Base-by-base conservation (phyloP, 1,140 invertebrate genomes). In the Trachymyrmex cornetzi region DNA sequence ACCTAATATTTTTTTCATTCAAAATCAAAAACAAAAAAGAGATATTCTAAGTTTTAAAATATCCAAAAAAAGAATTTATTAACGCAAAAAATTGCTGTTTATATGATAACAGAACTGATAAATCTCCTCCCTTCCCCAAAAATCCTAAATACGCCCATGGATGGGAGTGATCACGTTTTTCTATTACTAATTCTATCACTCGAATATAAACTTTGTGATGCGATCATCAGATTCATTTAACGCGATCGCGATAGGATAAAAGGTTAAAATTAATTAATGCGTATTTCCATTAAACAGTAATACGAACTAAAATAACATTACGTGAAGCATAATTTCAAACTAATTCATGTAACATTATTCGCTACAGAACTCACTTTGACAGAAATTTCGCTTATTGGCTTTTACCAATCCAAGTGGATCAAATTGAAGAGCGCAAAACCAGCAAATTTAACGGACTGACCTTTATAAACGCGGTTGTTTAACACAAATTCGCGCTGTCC, bases 311-410 rank as follows among this genome's bases (percentile, higher is more conserved):
- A 57, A 44, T 44, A 69, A 67, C 69, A 81, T 81, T 44, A 71
- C 14, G 6, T 22, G 16, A n/a, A 44, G 16, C 27, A 57, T 72
- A 55, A 81, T 81, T 72, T 57, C 50, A 5, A 72, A 44, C 22
- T 72, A 81, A 81, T 72, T 55, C 50, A 27, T 14, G n/a, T 69
- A 81, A 55, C 64, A 55, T 38, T n/a, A 34, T 48, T 55, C 19
- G 67, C 34, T 27, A 14, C 24, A 61, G 34, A 27, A 30, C 14
- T 74, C 55, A 30, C 16, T 84, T 75, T 61, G 44, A 75, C 34
- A 14, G n/a, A 34, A 74, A 75, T 84, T 84, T 50, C 24, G 38
- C 24, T 72, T 16, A 57, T 74, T 27, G 24, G 24, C 53, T 34
- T 72, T 59, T 30, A 79, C 19, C 38, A 24, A 30, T 74, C 80